These are phyloP conservation scores for Petrocephalus schoutedeni DNA, from an alignment of 2,797 vertebrate genomes.

Conservation along the genomic window DNA sequence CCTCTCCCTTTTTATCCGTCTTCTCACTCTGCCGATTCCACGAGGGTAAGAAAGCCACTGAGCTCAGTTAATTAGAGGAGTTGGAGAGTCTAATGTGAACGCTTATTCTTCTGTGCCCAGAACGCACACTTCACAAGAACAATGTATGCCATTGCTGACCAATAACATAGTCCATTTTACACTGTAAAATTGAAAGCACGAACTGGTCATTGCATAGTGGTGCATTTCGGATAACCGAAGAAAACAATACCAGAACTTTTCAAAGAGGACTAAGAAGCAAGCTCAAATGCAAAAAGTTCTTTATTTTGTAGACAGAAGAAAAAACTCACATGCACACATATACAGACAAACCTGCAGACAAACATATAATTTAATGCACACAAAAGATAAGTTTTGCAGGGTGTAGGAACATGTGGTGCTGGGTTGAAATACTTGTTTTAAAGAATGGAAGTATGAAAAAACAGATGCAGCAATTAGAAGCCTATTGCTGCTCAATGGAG, in stretches of 20 bases:
- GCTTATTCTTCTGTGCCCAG: slow-evolving; percentile 64
- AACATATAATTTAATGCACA: slow-evolving; percentile 40
- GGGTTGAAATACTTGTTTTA: slow-evolving; percentile 75
- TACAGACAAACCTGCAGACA: slow-evolving; percentile 36
- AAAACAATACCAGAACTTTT: slow-evolving; percentile 6
- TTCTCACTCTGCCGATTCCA: slow-evolving; percentile 67
- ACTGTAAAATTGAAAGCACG: slow-evolving; percentile 21
- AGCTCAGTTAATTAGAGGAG: slow-evolving; percentile 78
- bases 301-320: not conserved
- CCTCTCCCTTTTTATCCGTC: slow-evolving; percentile 71
- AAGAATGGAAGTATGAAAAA: slow-evolving; percentile 64
- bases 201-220: slow-evolving; percentile 8
- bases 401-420: slow-evolving; percentile 74
- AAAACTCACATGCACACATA: not conserved
- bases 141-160: slow-evolving; percentile 25
- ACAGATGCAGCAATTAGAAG: slow-evolving; percentile 81
- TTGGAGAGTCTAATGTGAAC: slow-evolving; percentile 70
- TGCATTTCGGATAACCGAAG: not conserved
- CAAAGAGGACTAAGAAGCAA: not conserved
- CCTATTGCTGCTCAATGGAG: slow-evolving; percentile 80
- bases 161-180: slow-evolving; percentile 22
- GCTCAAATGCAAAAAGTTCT: not conserved
- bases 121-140: slow-evolving; percentile 69
- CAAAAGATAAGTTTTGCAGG: slow-evolving; percentile 66
- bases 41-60: slow-evolving; percentile 66